A percentile compares a stretch with the other conserved stretches of the same genome.
These are phyloP conservation scores for Aphodius sticticus DNA, from an alignment of 2,888 invertebrate genomes.

Conservation along the genomic window DNA sequence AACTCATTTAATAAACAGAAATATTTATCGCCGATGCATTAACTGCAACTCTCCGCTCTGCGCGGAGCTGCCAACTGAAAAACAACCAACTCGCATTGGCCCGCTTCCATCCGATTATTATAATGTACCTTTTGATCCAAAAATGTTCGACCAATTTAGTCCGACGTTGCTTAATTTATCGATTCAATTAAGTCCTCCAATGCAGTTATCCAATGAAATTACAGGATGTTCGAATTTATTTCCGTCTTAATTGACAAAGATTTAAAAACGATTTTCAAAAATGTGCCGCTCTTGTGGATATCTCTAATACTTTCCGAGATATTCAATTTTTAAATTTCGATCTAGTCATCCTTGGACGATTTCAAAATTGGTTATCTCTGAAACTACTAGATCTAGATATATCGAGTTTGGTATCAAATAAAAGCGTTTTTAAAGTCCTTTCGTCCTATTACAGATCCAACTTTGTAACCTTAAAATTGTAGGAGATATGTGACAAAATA, in stretches of 20 bases:
- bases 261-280: neutral
- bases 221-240: neutral
- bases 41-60: neutral
- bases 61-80: neutral
- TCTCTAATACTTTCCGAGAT: neutral
- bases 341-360: neutral
- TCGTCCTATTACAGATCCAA: neutral
- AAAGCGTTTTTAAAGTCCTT: neutral
- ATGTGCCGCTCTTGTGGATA: neutral
- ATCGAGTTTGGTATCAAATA: neutral
- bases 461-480: neutral
- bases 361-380: neutral
- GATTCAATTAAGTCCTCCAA: neutral
- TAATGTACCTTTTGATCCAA: conserved; percentile 23
- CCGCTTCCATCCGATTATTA: conserved; percentile 18
- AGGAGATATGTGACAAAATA: neutral
- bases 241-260: neutral
- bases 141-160: conserved; percentile 8
- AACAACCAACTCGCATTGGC: conserved; percentile 17
- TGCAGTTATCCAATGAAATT: neutral
- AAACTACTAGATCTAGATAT: neutral
- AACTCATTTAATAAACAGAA: conserved; percentile 10
- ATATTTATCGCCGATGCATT: conserved; percentile 5
- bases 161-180: conserved; percentile 4
- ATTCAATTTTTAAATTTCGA: neutral